Evolutionary conservation across 2,888 invertebrate genomes (phyloP), one percentile per base, ranked within the genome.

Genomic region (Ormyrus pomaceus): DNA sequence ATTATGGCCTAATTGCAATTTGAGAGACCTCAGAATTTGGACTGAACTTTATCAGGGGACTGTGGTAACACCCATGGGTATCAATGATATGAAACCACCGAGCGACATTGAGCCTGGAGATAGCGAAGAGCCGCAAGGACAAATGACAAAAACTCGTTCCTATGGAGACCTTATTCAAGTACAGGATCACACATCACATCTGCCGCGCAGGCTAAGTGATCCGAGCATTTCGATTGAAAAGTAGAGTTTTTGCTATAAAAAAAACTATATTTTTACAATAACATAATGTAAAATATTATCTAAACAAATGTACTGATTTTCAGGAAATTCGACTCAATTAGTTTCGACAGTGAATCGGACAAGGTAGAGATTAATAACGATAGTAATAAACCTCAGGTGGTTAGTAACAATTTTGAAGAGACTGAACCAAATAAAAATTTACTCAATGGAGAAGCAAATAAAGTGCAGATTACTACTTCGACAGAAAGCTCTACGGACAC

Each of bases 21-120:
- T 97, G 75, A 94, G 97, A 77, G 95, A 96, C 87, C 92, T 98
- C 88, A 93, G 93, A 77, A 92, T 98, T 85, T 98, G 98, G 98
- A 93, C 94, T 83, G 95, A 95, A 84, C 94, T 98, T 83, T 98
- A 97, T 92, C 92, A 96, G 85, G 95, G 95, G 69, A 89, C 90
- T 7, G 88, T 89, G 80, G 91, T 91, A 85, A 89, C 88, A 34
- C 86, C 87, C 89, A 75, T 84, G 88, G 82, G 88, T 88, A 19
- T 83, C 90, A 34, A 84, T 90, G 83, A 89, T 91, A 34, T 34
- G 34, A 34, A 34, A 34, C 34, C 34, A 34, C 34, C 34, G 4
- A 34, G 34, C 66, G 90, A 90, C 72, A 89, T 89, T 13, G 90
- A 90, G 76, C 81, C 84, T 46, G 87, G 87, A 8, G 90, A 90